Conservation (phyloP, 2,888 invertebrate genomes). For the Augochlorella aurata region DNA sequence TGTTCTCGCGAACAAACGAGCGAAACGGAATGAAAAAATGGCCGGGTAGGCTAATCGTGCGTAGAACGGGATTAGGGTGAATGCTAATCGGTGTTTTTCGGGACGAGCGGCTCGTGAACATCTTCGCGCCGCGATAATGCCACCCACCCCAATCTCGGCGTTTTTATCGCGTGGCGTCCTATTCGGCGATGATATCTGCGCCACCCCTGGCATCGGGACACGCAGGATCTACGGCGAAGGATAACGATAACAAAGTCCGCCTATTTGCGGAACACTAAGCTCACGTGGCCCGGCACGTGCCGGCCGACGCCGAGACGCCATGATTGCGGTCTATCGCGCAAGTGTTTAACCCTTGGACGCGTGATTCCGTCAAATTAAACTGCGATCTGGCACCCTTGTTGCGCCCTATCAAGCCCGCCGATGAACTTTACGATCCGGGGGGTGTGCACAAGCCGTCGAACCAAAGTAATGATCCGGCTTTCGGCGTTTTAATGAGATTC, state of each 20-base stretch:
- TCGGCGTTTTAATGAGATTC: slow-evolving; percentile 10
- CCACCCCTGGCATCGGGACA: slow-evolving; percentile 12
- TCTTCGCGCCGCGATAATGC: slow-evolving; percentile 50
- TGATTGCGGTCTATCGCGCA: slow-evolving; percentile 52
- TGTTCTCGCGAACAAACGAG: no score
- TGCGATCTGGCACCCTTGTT: slow-evolving; percentile 33
- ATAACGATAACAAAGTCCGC: slow-evolving; percentile 55
- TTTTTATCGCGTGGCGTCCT: slow-evolving; percentile 46
- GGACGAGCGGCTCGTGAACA: slow-evolving; percentile 39
- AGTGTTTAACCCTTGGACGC: slow-evolving; percentile 55
- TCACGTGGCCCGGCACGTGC: slow-evolving; percentile 58
- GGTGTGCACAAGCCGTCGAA: not conserved
- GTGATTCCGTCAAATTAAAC: slow-evolving; percentile 55
- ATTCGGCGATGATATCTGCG: slow-evolving; percentile 32
- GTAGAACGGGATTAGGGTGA: not conserved
- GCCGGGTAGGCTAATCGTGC: not conserved
- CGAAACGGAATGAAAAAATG: no score
- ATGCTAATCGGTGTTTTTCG: slow-evolving; percentile 39
- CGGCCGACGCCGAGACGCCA: slow-evolving; percentile 41
- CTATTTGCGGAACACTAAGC: slow-evolving; percentile 48
- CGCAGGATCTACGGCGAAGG: slow-evolving; percentile 41
- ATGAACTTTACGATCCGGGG: slow-evolving; percentile 7
- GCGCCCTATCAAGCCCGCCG: not conserved
- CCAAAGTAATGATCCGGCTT: slow-evolving; percentile 11
- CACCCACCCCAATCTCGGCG: slow-evolving; percentile 42